Evolutionary conservation across 2,888 invertebrate genomes (phyloP), one percentile per base, ranked within the genome.

Genomic region (Patella caerulea): DNA sequence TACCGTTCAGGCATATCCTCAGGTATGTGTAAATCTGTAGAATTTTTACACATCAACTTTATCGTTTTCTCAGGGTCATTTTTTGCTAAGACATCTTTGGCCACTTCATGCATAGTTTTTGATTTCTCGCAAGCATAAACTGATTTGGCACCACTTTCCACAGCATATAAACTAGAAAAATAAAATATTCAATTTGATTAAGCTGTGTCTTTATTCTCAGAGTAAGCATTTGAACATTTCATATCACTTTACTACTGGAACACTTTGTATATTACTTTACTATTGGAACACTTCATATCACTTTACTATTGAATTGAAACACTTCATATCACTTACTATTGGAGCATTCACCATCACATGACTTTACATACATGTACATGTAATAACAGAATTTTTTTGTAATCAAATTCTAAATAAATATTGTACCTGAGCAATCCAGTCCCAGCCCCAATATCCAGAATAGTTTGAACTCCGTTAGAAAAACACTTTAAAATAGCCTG

Each of bases 381-480:
- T 34, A 34, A 34, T 4, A 34, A 2, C 34, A 34, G 34, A 34
- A 34, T n/a, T 56, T 56, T 56, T 14, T 59, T n/a, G 7, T 17
- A 59, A 19, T 19, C 17, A 19, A 19, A 59, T 19, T 9, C 59
- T 19, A 2, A 17, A 19, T 59, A 59, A 59, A 17, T 17, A 59
- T 4, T 15, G 52, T 76, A 90, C 93, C 93, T 94, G 54, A 96
- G 92, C 34, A 96, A 90, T 0, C 96, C 96, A 80, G 95, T 95
- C 1, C 96, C 96, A 59, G 95, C 93, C 1, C 96, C 96, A 83
- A 96, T 93, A 88, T 96, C 96, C 59, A 96, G 90, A 19, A 96
- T 94, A 81, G 92, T 93, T 74, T 93, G 93, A 82, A 91, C 92
- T 19, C 93, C 93, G 53, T 91, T 85, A 5, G 91, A 89, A 2